These are phyloP conservation scores for Idaea biselata DNA, from an alignment of 2,888 invertebrate species.

Conservation along the genomic window DNA sequence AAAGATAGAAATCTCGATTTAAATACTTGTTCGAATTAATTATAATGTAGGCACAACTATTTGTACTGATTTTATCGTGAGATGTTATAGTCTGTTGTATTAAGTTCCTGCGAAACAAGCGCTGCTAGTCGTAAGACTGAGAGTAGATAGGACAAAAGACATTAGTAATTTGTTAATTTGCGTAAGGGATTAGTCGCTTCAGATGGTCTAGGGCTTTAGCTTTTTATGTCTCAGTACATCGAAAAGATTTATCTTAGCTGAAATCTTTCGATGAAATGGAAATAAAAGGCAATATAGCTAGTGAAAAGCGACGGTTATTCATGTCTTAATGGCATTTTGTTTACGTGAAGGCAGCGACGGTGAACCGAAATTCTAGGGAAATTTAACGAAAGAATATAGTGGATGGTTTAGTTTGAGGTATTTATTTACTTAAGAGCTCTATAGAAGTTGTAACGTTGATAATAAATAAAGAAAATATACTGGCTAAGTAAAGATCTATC, in stretches of 20 bases:
- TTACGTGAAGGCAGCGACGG: slow-evolving; percentile 44
- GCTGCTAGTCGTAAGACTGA: not conserved
- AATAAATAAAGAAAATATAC: not conserved
- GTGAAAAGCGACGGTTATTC: slow-evolving; percentile 47
- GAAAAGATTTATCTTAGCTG: slow-evolving; percentile 21
- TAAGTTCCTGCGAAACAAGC: not conserved
- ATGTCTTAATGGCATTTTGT: slow-evolving; percentile 58
- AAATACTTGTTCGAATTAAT: not conserved
- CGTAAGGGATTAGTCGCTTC: not conserved
- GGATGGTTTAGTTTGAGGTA: slow-evolving; percentile 20
- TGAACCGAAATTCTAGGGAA: slow-evolving; percentile 25
- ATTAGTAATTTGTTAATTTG: not conserved
- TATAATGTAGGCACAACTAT: not conserved
- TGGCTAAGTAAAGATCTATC: not conserved
- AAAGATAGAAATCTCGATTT: not conserved
- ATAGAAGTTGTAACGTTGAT: not conserved
- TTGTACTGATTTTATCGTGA: slow-evolving; percentile 1
- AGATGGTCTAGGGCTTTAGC: not conserved
- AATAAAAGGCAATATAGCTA: slow-evolving; percentile 41
- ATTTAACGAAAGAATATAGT: slow-evolving; percentile 30
- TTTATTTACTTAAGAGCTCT: not conserved
- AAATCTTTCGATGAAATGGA: slow-evolving; percentile 35
- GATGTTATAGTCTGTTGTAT: not conserved
- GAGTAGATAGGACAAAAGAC: not conserved
- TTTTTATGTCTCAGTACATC: slow-evolving; percentile 5